phyloP scores from a whole-genome alignment of 2,113 vertebrate genomes.

The Nyctibius bracteatus region DNA sequence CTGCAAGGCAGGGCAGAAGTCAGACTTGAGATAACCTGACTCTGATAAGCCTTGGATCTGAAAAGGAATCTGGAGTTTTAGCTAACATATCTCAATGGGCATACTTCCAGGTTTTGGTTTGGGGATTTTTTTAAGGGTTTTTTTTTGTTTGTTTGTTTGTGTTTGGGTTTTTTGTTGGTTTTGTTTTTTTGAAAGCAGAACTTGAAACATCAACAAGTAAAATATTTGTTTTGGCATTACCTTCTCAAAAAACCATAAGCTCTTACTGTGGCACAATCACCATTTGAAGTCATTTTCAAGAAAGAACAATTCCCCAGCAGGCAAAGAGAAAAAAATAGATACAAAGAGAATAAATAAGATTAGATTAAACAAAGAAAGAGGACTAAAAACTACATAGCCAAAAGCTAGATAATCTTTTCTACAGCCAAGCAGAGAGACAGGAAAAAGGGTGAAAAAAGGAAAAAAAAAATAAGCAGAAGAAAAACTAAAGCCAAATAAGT shows the following conservation, averaged over 20 bases:
- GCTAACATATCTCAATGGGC: not conserved
- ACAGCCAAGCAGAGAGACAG: not conserved
- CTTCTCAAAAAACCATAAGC: not conserved
- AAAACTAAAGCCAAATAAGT: not conserved
- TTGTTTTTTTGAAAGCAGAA: not conserved
- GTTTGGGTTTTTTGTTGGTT: not conserved
- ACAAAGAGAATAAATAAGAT: not conserved
- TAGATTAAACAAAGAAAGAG: not conserved
- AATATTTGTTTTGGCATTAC: not conserved
- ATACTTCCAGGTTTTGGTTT: not conserved
- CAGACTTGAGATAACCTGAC: not conserved
- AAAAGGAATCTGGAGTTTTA: not conserved
- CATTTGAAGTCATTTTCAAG: not conserved
- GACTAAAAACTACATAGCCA: not conserved
- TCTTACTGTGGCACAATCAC: not conserved
- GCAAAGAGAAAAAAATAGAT: not conserved
- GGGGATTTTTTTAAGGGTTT: not conserved
- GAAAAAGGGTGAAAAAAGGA: rapidly evolving
- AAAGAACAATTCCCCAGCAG: not conserved
- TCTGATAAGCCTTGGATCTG: not conserved
- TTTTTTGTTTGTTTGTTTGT: not conserved
- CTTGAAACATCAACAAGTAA: not conserved
- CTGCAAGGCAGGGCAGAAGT: not conserved
- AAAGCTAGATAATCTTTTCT: not conserved
- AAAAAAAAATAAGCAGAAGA: not conserved